Conservation (phyloP, 1,140 invertebrate genomes). For the Lepidostoma basale region DNA sequence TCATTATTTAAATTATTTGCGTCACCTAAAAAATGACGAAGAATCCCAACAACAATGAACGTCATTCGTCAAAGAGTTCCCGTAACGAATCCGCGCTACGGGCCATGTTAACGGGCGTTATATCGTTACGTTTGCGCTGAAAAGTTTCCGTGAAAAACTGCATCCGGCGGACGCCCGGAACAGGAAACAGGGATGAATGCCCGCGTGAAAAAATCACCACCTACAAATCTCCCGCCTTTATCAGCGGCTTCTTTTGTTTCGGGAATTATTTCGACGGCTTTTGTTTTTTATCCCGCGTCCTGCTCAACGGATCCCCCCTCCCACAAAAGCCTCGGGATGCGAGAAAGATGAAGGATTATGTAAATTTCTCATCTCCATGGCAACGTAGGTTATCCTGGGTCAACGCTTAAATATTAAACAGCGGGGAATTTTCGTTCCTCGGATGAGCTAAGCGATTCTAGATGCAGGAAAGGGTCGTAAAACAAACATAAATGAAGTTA, state of each 20-base stretch:
- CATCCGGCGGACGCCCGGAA: slow-evolving; percentile 40
- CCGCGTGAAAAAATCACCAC: slow-evolving; percentile 41
- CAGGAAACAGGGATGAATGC: slow-evolving; percentile 35
- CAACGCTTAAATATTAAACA: slow-evolving; percentile 45
- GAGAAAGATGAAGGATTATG: slow-evolving; percentile 47
- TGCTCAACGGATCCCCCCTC: neutral
- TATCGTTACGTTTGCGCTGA: slow-evolving; percentile 19
- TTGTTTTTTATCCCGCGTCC: slow-evolving; percentile 31
- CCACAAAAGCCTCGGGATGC: slow-evolving; percentile 36
- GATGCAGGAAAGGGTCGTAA: too few relatives aligned
- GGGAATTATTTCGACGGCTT: slow-evolving; percentile 23
- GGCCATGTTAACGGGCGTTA: slow-evolving; percentile 4
- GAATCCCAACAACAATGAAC: too few relatives aligned
- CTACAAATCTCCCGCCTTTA: slow-evolving; percentile 44
- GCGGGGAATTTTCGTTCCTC: slow-evolving; percentile 32
- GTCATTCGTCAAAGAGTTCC: neutral
- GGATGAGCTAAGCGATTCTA: neutral
- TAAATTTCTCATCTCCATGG: slow-evolving; percentile 42
- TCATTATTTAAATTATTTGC: too few relatives aligned
- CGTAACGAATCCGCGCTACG: neutral
- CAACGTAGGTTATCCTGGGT: slow-evolving; percentile 34
- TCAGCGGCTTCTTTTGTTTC: slow-evolving; percentile 43
- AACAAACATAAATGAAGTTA: too few relatives aligned
- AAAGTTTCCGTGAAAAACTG: slow-evolving; percentile 42
- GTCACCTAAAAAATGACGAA: too few relatives aligned